phyloP scores from a whole-genome alignment of 2,113 vertebrate species.

The Catharus fuscescens region DNA sequence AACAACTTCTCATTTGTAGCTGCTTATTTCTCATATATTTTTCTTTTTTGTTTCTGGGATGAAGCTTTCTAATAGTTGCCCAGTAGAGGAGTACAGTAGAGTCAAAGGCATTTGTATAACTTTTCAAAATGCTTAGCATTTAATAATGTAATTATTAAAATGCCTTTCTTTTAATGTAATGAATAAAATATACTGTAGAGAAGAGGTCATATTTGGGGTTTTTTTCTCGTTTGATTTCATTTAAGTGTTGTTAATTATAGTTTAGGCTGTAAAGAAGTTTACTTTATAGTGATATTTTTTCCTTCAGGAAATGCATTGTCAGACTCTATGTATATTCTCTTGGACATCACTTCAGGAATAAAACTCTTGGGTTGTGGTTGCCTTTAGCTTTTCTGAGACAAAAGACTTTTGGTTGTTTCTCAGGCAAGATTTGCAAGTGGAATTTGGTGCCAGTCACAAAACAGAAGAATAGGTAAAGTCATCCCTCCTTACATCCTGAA shows the following conservation, averaged over 20 bases:
- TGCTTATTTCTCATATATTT: neutral
- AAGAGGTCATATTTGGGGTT: neutral
- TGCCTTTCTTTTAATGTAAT: neutral
- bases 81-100: neutral
- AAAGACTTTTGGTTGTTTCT: neutral
- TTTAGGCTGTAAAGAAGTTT: neutral
- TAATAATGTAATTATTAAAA: neutral
- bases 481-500: neutral
- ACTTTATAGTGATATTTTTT: neutral
- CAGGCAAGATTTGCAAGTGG: neutral
- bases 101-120: neutral
- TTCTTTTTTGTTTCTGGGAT: neutral
- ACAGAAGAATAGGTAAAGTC: conserved; percentile 2
- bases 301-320: neutral
- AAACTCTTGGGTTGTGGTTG: neutral
- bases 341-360: neutral
- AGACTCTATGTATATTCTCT: neutral
- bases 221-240: neutral
- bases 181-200: neutral
- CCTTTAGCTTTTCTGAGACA: neutral
- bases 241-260: neutral
- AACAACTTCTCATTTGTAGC: neutral
- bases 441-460: neutral
- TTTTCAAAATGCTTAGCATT: neutral
- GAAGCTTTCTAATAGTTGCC: neutral